Conservation (phyloP, 2,888 invertebrate genomes). For the Hypsopygia costalis region DNA sequence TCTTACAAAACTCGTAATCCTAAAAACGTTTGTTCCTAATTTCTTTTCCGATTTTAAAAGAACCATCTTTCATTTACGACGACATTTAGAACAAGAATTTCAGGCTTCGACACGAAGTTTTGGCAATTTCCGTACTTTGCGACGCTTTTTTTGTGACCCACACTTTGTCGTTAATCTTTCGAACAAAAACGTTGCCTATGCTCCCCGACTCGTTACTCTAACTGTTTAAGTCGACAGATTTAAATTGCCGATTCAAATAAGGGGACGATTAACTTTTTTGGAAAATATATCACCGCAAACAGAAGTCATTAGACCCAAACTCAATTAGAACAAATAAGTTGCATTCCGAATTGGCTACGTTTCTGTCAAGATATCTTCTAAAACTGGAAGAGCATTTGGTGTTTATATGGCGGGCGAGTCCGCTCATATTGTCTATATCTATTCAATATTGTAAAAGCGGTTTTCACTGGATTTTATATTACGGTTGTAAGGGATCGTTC, state of each 20-base stretch:
- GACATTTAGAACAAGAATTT: constrained; percentile 77
- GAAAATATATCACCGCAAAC: constrained; percentile 20
- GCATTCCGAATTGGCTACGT: background rate
- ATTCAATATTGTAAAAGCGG: constrained; percentile 52
- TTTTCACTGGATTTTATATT: constrained; percentile 55
- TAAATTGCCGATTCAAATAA: constrained; percentile 54
- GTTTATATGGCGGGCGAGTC: constrained; percentile 5
- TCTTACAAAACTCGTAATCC: constrained; percentile 72
- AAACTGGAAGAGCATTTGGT: background rate
- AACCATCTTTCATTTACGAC: constrained; percentile 78
- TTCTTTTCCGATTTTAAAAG: constrained; percentile 77
- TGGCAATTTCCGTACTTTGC: constrained; percentile 74
- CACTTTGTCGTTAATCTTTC: constrained; percentile 76
- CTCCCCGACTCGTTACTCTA: constrained; percentile 55
- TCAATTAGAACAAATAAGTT: constrained; percentile 4
- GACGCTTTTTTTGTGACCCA: constrained; percentile 71
- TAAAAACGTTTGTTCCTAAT: constrained; percentile 76
- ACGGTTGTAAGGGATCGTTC: constrained; percentile 54
- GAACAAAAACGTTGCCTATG: constrained; percentile 67
- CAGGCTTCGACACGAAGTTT: constrained; percentile 75
- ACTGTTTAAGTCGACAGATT: constrained; percentile 60
- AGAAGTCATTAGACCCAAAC: constrained; percentile 13
- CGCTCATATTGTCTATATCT: constrained; percentile 9
- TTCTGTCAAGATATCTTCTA: too few species aligned
- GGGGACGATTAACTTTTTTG: constrained; percentile 32